phyloP scores from a whole-genome alignment of 2,113 vertebrate genomes.

The Rhineura floridana region DNA sequence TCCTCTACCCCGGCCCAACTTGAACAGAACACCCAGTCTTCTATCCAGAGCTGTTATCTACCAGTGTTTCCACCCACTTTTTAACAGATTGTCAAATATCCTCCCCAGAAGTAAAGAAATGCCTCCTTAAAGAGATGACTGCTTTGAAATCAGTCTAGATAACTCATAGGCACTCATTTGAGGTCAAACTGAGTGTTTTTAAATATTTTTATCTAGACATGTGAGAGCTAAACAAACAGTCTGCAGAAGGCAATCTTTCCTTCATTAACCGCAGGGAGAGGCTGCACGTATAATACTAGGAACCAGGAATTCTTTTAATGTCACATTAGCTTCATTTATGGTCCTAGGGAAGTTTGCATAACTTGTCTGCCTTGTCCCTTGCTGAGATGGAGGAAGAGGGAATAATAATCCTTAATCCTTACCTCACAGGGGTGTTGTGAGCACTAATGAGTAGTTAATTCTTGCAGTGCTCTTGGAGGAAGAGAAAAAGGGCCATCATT shows the following conservation, averaged over 20 bases:
- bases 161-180: background rate
- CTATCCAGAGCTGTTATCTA: background rate
- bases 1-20: background rate
- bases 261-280: background rate
- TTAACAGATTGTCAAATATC: background rate
- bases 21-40: background rate
- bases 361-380: background rate
- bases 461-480: background rate
- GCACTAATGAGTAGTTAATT: background rate
- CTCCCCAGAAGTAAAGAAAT: background rate
- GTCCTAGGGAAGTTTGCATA: background rate
- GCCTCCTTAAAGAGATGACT: background rate
- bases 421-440: conserved; percentile 27
- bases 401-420: conserved; percentile 11
- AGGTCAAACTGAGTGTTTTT: background rate
- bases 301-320: background rate
- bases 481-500: background rate
- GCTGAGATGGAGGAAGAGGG: conserved; percentile 16
- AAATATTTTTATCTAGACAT: fast-evolving
- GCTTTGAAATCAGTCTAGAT: background rate
- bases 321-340: background rate
- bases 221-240: background rate
- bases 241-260: fast-evolving
- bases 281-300: background rate
- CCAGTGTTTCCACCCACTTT: background rate